These are phyloP conservation scores for Ormyrus labotus DNA, from an alignment of 2,888 invertebrate genomes.

Conservation along the genomic window DNA sequence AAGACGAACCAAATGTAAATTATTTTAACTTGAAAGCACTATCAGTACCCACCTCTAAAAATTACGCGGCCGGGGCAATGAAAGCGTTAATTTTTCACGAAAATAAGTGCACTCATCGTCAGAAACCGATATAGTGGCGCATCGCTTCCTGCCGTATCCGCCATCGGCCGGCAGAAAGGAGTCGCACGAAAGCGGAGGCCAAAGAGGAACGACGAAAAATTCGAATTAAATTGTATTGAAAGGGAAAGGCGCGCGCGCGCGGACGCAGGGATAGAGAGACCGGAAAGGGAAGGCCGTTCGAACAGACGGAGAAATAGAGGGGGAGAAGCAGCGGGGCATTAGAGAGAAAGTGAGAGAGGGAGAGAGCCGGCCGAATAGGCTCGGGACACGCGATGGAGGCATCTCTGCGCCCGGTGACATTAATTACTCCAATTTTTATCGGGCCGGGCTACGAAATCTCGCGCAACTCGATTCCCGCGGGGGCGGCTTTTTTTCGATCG, in stretches of 20 bases:
- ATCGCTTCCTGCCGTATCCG: no score
- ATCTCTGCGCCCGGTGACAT: slow-evolving; percentile 55
- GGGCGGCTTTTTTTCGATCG: not conserved
- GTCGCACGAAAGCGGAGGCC: not conserved
- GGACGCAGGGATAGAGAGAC: not conserved
- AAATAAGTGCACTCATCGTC: no score
- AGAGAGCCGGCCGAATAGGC: slow-evolving; percentile 54
- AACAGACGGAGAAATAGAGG: not conserved
- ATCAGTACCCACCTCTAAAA: no score
- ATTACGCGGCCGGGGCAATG: no score
- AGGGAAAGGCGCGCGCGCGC: not conserved
- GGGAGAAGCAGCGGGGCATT: not conserved
- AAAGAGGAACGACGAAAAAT: not conserved
- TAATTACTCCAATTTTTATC: slow-evolving; percentile 60
- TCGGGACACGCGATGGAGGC: slow-evolving; percentile 61
- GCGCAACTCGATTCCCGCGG: not conserved
- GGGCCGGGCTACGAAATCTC: not conserved
- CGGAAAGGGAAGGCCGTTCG: not conserved
- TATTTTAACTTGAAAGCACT: no score
- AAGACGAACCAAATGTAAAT: no score
- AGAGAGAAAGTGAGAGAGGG: slow-evolving; percentile 29
- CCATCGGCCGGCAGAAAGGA: no score
- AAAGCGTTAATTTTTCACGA: no score
- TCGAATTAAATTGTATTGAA: slow-evolving; percentile 17
- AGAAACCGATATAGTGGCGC: no score